Percentiles rank a stretch among this genome's conserved stretches.
These are phyloP conservation scores for Ashinkailepas kermadecensis DNA, from an alignment of 2,888 invertebrate species.

Conservation along the genomic window DNA sequence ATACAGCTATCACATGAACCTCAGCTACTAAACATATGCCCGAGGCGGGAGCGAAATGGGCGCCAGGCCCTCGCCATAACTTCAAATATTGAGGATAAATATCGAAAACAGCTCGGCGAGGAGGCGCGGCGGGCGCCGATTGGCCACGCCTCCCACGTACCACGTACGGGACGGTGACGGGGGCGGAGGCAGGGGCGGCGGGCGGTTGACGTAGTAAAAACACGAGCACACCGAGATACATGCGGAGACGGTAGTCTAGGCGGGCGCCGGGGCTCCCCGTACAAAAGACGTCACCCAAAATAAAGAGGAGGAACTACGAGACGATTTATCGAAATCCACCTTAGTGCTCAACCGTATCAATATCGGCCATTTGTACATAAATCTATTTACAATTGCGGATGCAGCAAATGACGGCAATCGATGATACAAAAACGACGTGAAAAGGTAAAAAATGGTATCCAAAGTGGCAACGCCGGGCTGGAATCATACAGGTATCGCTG, in stretches of 20 bases:
- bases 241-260: neutral
- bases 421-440: conserved; percentile 19
- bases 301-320: conserved; percentile 16
- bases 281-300: conserved; percentile 16
- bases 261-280: neutral
- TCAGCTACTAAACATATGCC: neutral
- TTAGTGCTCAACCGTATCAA: neutral
- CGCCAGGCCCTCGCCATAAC: neutral
- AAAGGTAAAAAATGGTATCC: conserved; percentile 22
- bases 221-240: neutral
- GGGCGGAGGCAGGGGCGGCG: conserved; percentile 15
- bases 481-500: neutral
- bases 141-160: neutral
- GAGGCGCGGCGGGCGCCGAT: neutral
- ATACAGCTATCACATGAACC: conserved; percentile 20
- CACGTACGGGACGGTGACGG: neutral
- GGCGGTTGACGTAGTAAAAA: neutral
- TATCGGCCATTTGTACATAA: conserved; percentile 20
- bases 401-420: neutral
- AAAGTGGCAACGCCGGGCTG: conserved; percentile 6
- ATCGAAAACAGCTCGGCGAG: neutral
- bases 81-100: conserved; percentile 22
- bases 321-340: conserved; percentile 7
- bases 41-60: neutral
- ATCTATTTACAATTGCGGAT: conserved; percentile 19